Evolutionary conservation across 1,140 invertebrate species (phyloP).

Genomic region (Bombyx mandarina): DNA sequence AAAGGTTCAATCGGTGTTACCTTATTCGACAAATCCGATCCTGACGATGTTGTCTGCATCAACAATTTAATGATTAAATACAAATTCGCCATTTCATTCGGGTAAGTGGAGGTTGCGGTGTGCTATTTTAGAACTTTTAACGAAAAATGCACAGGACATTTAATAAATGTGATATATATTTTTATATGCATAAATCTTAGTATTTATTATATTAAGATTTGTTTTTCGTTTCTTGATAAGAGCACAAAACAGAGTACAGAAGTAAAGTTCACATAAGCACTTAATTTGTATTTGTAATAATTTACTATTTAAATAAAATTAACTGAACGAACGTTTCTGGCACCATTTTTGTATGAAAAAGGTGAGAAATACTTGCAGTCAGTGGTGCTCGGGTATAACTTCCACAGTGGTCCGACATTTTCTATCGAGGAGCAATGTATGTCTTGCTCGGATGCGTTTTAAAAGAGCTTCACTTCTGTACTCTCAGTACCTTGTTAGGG

Average conservation of each 20-base stretch:
- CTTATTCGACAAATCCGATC: conserved; percentile 34
- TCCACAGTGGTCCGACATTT: too few relatives aligned
- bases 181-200: background rate
- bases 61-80: conserved; percentile 50
- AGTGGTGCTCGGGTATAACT: too few relatives aligned
- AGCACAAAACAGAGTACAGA: background rate
- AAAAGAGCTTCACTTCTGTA: too few relatives aligned
- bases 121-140: background rate
- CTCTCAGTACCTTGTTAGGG: too few relatives aligned
- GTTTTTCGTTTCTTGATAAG: background rate
- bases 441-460: too few relatives aligned
- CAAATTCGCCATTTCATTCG: conserved; percentile 50
- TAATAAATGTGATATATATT: background rate
- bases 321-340: too few relatives aligned
- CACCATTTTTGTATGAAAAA: too few relatives aligned
- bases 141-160: background rate
- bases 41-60: conserved; percentile 34
- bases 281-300: background rate
- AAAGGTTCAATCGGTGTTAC: conserved; percentile 40
- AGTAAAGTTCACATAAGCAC: too few relatives aligned
- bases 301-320: too few relatives aligned
- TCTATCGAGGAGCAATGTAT: too few relatives aligned
- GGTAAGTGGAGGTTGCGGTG: conserved; percentile 24
- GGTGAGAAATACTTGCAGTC: too few relatives aligned
- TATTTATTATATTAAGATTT: background rate